Conservation (phyloP, 2,888 invertebrate species). For the Thalpophila matura region DNA sequence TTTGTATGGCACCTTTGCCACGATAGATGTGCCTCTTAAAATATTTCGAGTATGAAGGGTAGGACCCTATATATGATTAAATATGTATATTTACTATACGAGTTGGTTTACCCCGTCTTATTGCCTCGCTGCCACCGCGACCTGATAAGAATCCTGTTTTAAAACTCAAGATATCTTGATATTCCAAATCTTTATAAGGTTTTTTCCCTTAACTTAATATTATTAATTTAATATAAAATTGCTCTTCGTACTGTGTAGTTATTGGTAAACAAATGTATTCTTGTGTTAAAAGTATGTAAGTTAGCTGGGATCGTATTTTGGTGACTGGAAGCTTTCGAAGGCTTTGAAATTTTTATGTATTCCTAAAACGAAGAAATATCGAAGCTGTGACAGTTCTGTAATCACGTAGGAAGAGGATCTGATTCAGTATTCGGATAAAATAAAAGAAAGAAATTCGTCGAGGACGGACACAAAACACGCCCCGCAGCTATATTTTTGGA, state of each 20-base stretch:
- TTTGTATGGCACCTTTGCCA: no score
- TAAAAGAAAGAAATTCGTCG: conserved; percentile 38
- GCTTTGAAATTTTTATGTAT: conserved; percentile 25
- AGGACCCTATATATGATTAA: no score
- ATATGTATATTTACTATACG: no score
- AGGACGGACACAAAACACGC: conserved; percentile 38
- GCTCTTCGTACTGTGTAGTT: not conserved
- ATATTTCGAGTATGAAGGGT: no score
- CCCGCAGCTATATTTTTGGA: conserved; percentile 51
- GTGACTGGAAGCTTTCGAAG: conserved; percentile 13
- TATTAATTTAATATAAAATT: no score
- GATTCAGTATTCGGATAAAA: conserved; percentile 33
- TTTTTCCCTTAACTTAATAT: no score
- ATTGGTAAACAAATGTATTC: not conserved
- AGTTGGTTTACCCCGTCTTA: conserved; percentile 38
- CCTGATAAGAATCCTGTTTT: conserved; percentile 2
- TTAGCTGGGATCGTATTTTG: not conserved
- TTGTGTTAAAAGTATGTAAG: not conserved
- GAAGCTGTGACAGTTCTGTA: conserved; percentile 27
- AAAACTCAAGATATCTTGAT: conserved; percentile 1
- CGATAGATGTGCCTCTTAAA: no score
- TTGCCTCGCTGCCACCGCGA: conserved; percentile 14
- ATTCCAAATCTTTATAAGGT: not conserved
- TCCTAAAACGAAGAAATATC: conserved; percentile 5
- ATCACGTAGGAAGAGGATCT: conserved; percentile 22